phyloP scores from a whole-genome alignment of 1,140 invertebrate species.

The Caenorhabditis latens region DNA sequence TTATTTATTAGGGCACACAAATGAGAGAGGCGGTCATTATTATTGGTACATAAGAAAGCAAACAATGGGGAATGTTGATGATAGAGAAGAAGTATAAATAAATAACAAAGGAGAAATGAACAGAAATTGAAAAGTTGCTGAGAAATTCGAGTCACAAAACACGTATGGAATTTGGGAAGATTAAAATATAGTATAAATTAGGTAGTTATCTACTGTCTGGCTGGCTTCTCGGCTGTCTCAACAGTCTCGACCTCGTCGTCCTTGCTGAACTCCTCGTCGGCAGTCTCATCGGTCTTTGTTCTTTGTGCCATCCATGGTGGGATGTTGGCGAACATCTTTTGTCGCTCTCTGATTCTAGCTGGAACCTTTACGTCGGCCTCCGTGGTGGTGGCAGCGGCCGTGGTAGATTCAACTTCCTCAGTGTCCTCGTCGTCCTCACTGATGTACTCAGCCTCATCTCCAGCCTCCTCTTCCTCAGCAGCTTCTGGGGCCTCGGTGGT shows the following conservation, averaged over 20 bases:
- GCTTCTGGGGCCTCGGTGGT: conserved; percentile 34
- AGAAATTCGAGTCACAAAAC: conserved; percentile 52
- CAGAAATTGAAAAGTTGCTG: neutral
- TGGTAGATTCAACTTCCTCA: conserved; percentile 55
- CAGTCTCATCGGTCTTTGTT: conserved; percentile 31
- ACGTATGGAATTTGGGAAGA: conserved; percentile 60
- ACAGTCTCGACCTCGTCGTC: conserved; percentile 67
- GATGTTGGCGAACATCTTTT: conserved; percentile 31
- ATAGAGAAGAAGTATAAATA: neutral
- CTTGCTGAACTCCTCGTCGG: conserved; percentile 68
- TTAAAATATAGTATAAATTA: conserved; percentile 21
- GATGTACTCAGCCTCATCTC: conserved; percentile 32
- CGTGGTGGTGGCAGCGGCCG: neutral
- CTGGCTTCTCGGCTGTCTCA: conserved; percentile 55
- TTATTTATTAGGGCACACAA: conserved; percentile 34
- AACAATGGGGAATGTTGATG: conserved; percentile 2
- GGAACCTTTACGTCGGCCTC: conserved; percentile 43
- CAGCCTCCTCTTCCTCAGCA: conserved; percentile 50
- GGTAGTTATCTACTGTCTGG: neutral
- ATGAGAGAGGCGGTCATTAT: conserved; percentile 1
- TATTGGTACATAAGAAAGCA: neutral
- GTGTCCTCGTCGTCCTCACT: conserved; percentile 43
- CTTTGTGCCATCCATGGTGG: conserved; percentile 51
- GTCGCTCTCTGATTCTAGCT: conserved; percentile 61
- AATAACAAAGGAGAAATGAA: neutral